phyloP scores from a whole-genome alignment of 1,140 invertebrate species.

The Drosophila biarmipes region DNA sequence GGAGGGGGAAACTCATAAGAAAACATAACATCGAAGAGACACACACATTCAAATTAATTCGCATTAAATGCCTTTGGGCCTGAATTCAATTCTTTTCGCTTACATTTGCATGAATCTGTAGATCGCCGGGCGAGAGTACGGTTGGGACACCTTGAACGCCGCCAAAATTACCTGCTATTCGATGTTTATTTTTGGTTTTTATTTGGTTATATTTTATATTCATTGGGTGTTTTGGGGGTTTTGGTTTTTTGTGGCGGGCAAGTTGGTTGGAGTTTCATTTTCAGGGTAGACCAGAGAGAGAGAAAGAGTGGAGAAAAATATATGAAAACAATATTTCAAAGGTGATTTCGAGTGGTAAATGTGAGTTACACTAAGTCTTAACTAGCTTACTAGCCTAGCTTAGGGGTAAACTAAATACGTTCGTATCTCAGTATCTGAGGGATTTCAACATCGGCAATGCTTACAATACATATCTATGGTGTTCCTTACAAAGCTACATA shows the following conservation, averaged over 20 bases:
- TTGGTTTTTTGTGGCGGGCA: conserved; percentile 65
- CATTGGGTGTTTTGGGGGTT: conserved; percentile 26
- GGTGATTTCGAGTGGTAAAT: conserved; percentile 37
- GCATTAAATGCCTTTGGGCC: conserved; percentile 33
- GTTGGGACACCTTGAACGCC: conserved; percentile 71
- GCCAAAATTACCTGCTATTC: conserved; percentile 83
- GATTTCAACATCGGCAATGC: too few species aligned
- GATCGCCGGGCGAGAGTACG: conserved; percentile 81
- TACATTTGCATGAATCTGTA: conserved; percentile 84
- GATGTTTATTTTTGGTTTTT: conserved; percentile 43
- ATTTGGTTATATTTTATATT: conserved; percentile 26
- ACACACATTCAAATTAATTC: conserved; percentile 62
- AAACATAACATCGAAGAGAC: conserved; percentile 62
- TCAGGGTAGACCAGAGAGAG: conserved; percentile 36
- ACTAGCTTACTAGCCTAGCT: conserved; percentile 30
- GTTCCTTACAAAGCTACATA: neutral
- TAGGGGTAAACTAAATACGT: neutral
- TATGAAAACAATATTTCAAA: conserved; percentile 43
- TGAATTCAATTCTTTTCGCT: conserved; percentile 58
- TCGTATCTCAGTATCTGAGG: neutral
- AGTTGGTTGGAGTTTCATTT: conserved; percentile 35
- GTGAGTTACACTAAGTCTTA: conserved; percentile 22
- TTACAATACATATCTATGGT: neutral
- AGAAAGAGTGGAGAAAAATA: conserved; percentile 50
- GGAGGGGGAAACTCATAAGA: conserved; percentile 35